Evolutionary conservation across 92 coral and sea anemone species (phyloP).

Genomic region (Umimayanthus kanabou): DNA sequence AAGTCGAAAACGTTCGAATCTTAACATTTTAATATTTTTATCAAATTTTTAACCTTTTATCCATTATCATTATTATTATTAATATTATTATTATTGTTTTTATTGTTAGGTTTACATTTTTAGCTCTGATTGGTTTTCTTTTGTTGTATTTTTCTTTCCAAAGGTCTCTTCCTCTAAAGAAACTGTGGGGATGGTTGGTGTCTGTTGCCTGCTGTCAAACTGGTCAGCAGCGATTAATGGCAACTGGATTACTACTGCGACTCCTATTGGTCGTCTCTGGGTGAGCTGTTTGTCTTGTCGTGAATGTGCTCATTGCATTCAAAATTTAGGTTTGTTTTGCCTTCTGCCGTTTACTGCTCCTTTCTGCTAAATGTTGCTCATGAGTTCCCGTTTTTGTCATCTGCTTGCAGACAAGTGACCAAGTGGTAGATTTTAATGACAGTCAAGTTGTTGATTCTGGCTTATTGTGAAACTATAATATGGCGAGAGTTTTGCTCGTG

Average conservation of each 20-base stretch:
- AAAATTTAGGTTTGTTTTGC: background rate
- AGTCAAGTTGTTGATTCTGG: too few relatives aligned
- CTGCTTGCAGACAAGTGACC: too few relatives aligned
- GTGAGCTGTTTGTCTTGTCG: constrained; percentile 50
- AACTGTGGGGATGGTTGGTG: constrained; percentile 92
- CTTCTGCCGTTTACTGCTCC: background rate
- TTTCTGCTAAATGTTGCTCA: too few relatives aligned
- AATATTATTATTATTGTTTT: too few relatives aligned
- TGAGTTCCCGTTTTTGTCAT: too few relatives aligned
- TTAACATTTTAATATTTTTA: too few relatives aligned
- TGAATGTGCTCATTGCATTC: background rate
- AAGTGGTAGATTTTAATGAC: too few relatives aligned
- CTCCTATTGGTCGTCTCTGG: constrained; percentile 92
- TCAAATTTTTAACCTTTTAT: too few relatives aligned
- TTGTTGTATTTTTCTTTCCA: background rate
- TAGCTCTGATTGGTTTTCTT: background rate
- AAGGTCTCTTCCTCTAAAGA: constrained; percentile 88
- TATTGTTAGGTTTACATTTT: background rate
- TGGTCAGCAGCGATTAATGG: constrained; percentile 99
- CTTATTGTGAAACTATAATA: too few relatives aligned
- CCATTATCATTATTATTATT: too few relatives aligned
- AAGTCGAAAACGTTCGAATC: too few relatives aligned
- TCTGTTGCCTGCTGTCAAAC: constrained; percentile 99
- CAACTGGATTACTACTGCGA: constrained; percentile 88
- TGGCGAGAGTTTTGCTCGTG: too few relatives aligned